Base-by-base conservation (phyloP, 2,888 invertebrate species). In the Apotomis turbidana region DNA sequence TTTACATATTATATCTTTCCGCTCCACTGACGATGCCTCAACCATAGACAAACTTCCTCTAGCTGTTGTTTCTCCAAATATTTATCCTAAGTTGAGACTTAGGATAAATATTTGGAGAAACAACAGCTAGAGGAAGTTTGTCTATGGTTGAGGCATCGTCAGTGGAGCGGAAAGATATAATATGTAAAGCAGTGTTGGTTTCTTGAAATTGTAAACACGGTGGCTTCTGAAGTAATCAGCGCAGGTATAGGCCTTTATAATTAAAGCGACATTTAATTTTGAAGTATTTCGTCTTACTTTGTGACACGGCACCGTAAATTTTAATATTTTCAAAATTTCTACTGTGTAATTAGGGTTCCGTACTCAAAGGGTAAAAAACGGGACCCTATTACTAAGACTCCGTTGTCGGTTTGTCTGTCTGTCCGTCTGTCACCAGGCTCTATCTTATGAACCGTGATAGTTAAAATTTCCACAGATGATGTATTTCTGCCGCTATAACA, bases 101-200 rank as follows among this genome's bases (percentile, higher is more conserved):
- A 27, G 55, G 46, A 66, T 57, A 66, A 57, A 46, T 55, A 13
- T 55, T 63, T 55, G 55, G 8, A 66, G 55, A 27, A 6, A 49
- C 49, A 49, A 15, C 54, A 41, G 41, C 8, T 38, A 5, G 13
- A 63, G 58, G 63, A 59, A 70, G 57, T 66, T 15, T 54, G 36
- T 52, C 51, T 13, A 12, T 60, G 36, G 54, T 54, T 70, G 44
- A 63, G 59, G 62, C 57, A 46, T 62, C 51, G n/a, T 49, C 62
- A 57, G 51, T 63, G 15, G 27, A 57, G 62, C 57, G 69, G 69
- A 70, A 70, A 70, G 69, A 69, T 64, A 64, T 52, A 6, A 4
- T 27, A 41, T 5, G 9, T 61, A 61, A 49, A 49, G 55, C 49
- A 12, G 46, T 46, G 36, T 27, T 27, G 27, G 62, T 70, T 62